phyloP scores from a whole-genome alignment of 2,113 vertebrate species.

The Chiloscyllium plagiosum region DNA sequence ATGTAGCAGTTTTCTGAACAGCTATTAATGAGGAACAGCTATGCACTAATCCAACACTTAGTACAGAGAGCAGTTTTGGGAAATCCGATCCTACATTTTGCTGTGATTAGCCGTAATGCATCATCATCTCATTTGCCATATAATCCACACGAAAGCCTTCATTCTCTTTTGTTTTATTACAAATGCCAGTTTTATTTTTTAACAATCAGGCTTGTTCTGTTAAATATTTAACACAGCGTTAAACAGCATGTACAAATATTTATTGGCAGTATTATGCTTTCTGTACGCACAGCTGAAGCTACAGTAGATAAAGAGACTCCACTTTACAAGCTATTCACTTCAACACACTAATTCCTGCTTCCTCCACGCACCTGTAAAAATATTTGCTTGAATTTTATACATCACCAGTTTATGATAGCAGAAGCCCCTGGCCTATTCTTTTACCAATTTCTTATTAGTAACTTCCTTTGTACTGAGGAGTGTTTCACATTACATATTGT shows the following conservation, averaged over 20 bases:
- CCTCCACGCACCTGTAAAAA: background rate
- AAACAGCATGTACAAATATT: background rate
- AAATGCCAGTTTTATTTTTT: background rate
- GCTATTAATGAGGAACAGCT: background rate
- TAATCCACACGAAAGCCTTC: background rate
- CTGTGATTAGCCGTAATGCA: background rate
- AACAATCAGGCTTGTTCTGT: background rate
- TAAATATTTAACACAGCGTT: slow-evolving; percentile 14
- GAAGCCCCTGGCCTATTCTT: background rate
- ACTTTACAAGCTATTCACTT: background rate
- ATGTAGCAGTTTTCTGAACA: background rate
- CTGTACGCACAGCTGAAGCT: background rate
- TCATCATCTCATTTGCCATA: background rate
- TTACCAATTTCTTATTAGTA: background rate
- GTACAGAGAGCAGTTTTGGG: background rate
- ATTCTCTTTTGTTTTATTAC: background rate
- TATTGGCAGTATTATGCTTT: background rate
- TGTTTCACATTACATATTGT: background rate
- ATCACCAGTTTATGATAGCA: background rate
- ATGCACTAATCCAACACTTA: background rate
- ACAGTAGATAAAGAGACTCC: background rate
- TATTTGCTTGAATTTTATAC: background rate
- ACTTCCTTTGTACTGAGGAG: background rate
- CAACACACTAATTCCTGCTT: background rate
- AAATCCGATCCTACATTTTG: background rate